Percentiles rank a stretch among this genome's conserved stretches.
phyloP scores from a whole-genome alignment of 2,113 vertebrate genomes.

The Oryzias woworae region DNA sequence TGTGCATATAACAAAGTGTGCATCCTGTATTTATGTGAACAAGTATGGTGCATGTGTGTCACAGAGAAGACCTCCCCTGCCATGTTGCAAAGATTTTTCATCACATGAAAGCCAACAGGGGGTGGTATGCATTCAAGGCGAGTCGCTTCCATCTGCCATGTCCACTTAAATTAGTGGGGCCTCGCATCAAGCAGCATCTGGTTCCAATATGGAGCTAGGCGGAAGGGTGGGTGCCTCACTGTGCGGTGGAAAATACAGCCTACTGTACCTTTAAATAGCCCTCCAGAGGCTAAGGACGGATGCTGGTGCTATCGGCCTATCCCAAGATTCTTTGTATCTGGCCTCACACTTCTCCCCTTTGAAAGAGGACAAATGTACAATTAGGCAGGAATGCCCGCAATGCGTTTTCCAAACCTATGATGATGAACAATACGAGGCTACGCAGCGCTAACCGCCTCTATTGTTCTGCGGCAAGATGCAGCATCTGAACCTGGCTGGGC shows the following conservation, averaged over 20 bases:
- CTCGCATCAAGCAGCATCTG: conserved; percentile 82
- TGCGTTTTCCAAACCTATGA: conserved; percentile 64
- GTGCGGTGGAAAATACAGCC: conserved; percentile 83
- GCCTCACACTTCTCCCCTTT: conserved; percentile 77
- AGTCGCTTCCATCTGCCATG: conserved; percentile 79
- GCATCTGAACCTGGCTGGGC: conserved; percentile 50
- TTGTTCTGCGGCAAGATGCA: conserved; percentile 56
- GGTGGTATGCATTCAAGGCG: conserved; percentile 77
- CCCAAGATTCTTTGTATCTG: conserved; percentile 77
- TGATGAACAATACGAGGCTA: conserved; percentile 45
- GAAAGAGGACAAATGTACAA: conserved; percentile 81
- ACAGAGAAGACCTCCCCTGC: conserved; percentile 49
- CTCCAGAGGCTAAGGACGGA: conserved; percentile 78
- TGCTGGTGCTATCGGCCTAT: conserved; percentile 77
- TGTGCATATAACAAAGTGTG: conserved; percentile 8
- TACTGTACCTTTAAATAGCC: conserved; percentile 85
- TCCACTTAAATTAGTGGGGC: conserved; percentile 82
- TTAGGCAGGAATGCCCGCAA: conserved; percentile 81
- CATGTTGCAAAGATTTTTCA: conserved; percentile 70
- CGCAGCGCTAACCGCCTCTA: conserved; percentile 42
- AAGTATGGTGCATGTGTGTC: conserved; percentile 31
- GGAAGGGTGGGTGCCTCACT: conserved; percentile 83
- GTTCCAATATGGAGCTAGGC: conserved; percentile 82
- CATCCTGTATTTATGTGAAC: conserved; percentile 16
- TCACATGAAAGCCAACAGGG: conserved; percentile 80